phyloP scores from a whole-genome alignment of 2,797 vertebrate genomes.

The Catostomus latipinnis region DNA sequence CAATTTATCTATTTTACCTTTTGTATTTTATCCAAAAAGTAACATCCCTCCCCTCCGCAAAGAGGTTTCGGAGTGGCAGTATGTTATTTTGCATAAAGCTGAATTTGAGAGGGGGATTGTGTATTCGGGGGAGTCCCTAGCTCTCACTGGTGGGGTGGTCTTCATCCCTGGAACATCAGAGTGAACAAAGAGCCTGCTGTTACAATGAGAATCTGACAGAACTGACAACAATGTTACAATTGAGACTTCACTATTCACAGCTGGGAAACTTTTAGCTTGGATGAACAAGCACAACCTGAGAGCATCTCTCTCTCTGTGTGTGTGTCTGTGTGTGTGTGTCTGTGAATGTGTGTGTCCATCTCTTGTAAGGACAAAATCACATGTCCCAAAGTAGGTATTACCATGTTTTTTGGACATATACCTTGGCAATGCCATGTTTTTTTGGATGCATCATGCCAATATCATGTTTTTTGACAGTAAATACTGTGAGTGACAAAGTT shows the following conservation, averaged over 20 bases:
- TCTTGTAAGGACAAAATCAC: background rate
- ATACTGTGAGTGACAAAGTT: too few species aligned
- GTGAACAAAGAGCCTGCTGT: conserved; percentile 35
- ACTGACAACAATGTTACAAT: background rate
- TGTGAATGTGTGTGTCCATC: background rate
- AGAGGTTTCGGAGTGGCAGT: background rate
- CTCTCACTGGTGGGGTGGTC: conserved; percentile 6
- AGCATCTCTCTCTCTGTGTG: conserved; percentile 28
- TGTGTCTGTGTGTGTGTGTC: too few species aligned
- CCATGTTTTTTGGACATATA: too few species aligned
- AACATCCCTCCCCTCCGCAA: background rate
- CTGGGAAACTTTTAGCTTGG: conserved; percentile 30
- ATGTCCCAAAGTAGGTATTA: background rate
- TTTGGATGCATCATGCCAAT: too few species aligned
- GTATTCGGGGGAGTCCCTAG: conserved; percentile 12
- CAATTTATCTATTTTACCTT: background rate
- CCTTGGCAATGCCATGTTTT: too few species aligned
- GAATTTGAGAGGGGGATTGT: background rate
- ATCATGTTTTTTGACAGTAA: too few species aligned
- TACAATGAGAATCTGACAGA: background rate
- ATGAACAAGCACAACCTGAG: conserved; percentile 18
- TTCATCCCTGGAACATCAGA: background rate
- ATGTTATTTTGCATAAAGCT: background rate
- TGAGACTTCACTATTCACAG: conserved; percentile 1
- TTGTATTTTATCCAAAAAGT: background rate